Evolutionary conservation across 2,113 vertebrate species (phyloP).

Genomic region (Craseonycteris thonglongyai): DNA sequence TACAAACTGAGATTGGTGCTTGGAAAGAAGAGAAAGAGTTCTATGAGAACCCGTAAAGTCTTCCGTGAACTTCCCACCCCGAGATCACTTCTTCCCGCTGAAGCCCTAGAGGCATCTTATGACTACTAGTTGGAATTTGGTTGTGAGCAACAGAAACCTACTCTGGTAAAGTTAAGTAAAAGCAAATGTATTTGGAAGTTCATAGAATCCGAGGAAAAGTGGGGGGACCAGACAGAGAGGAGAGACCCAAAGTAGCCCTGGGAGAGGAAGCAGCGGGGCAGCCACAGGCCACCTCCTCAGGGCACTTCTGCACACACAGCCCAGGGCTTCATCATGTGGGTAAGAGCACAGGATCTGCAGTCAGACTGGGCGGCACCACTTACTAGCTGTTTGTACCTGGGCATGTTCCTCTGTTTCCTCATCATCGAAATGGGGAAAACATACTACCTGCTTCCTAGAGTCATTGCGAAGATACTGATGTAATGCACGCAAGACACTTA

Average conservation of each 20-base stretch:
- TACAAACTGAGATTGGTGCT: neutral
- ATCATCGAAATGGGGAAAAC: neutral
- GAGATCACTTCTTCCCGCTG: neutral
- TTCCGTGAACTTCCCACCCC: neutral
- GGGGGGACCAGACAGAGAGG: neutral
- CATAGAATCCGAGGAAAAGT: neutral
- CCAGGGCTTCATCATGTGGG: neutral
- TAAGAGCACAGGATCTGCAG: neutral
- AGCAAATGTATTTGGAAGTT: neutral
- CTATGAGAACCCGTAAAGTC: neutral
- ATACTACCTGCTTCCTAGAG: neutral
- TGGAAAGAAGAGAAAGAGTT: neutral
- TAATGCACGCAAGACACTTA: neutral
- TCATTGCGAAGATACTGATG: neutral
- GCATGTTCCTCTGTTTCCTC: neutral
- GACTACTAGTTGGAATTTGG: neutral
- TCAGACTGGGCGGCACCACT: too few relatives aligned
- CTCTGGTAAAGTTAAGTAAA: neutral
- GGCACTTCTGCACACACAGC: neutral
- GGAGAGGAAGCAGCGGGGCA: neutral
- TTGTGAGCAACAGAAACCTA: neutral
- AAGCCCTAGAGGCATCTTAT: neutral
- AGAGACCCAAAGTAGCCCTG: neutral
- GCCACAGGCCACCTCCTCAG: neutral
- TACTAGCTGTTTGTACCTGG: neutral